Base-by-base conservation (phyloP, 2,888 invertebrate genomes). In the Metalampra italica region DNA sequence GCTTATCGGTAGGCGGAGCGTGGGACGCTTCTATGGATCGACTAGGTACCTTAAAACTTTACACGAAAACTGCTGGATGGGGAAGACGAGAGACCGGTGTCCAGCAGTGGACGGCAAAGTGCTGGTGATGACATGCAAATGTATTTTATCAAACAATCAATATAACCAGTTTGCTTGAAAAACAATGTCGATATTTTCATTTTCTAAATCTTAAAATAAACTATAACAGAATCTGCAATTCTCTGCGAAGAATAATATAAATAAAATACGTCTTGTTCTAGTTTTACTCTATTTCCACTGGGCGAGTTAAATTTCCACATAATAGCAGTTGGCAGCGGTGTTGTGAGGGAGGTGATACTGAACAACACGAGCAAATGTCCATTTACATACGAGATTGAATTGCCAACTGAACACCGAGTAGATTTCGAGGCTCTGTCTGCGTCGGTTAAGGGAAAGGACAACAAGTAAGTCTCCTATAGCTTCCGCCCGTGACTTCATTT, bases 351-450 rank as follows among this genome's bases (percentile, higher is more conserved):
- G 15, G 82, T 93, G 0, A 86, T 89, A 47, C 68, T 93, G 22
- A 91, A 89, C 56, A 93, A 93, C 64, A 90, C 76, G 0, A 93
- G 93, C 53, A 88, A 88, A 68, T 92, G 92, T 64, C 86, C 91
- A 0, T 88, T 92, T 9, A 82, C 82, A 0, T 92, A 90, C 52
- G 80, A 82, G 56, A 85, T 90, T 42, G 58, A 81, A 46, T 55
- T 89, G 42, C 87, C 88, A 11, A 36, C 50, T 4, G 47, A 72
- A 55, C 83, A 86, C 37, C 44, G 13, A 43, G 14, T 9, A 12
- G 37, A 45, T 5, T 14, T 32, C 14, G 14, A 12, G 3, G 15
- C 15, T 34, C 3, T 22, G 7, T 13, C 39, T 9, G 9, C 14
- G 5, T 29, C 45, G 22, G 11, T 13, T 3, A 45, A 38, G 14